phyloP scores from a whole-genome alignment of 1,140 invertebrate species.

The Apis florea region DNA sequence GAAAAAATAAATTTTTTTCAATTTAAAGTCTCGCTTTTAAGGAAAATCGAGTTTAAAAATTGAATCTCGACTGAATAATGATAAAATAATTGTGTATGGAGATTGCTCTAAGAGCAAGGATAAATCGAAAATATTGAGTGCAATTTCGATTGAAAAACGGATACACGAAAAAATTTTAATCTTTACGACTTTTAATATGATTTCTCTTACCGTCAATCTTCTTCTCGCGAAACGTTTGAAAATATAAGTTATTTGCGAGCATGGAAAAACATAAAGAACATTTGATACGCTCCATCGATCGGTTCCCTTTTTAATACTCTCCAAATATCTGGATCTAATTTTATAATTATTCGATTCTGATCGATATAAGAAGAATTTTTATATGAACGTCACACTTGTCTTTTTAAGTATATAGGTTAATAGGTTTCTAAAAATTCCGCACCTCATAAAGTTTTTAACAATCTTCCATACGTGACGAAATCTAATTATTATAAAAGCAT shows the following conservation, averaged over 20 bases:
- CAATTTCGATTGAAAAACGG: too few relatives aligned
- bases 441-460: background rate
- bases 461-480: background rate
- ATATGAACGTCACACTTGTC: constrained; percentile 7
- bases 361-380: background rate
- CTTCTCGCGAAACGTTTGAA: background rate
- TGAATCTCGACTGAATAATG: too few relatives aligned
- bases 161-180: too few relatives aligned
- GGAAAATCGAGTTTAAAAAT: too few relatives aligned
- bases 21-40: too few relatives aligned
- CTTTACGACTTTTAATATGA: background rate
- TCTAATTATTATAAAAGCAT: background rate
- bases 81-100: too few relatives aligned
- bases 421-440: constrained; percentile 24
- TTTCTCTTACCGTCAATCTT: background rate
- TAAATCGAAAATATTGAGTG: too few relatives aligned
- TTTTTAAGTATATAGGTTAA: constrained; percentile 44
- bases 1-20: too few relatives aligned
- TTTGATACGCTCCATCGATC: background rate
- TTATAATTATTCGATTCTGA: constrained; percentile 14
- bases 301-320: constrained; percentile 7
- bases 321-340: background rate
- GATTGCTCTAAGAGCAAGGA: too few relatives aligned
- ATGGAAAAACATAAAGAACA: background rate
- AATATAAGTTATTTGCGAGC: background rate